Evolutionary conservation across 2,888 invertebrate species (phyloP).

Genomic region (Callyntrura guangdongensis): DNA sequence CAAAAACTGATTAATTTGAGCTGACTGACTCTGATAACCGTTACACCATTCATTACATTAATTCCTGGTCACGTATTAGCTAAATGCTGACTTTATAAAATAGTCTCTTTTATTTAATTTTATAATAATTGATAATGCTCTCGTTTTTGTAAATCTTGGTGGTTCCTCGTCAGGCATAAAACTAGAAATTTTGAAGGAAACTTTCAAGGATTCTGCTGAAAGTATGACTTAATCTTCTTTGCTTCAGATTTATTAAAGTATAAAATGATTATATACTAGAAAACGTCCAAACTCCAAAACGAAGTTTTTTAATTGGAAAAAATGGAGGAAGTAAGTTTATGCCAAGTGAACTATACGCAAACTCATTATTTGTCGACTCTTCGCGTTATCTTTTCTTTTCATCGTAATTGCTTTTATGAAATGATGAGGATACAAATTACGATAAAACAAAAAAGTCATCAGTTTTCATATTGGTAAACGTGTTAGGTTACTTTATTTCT

Average conservation of each 20-base stretch:
- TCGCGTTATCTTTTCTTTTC: slow-evolving; percentile 4
- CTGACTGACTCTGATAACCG: slow-evolving; percentile 14
- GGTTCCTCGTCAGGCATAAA: background rate
- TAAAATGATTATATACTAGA: too few species aligned
- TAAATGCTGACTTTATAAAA: background rate
- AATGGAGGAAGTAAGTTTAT: background rate
- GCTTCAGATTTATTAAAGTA: too few species aligned
- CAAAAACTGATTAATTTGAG: slow-evolving; percentile 48
- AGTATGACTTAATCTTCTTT: too few species aligned
- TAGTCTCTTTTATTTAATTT: background rate
- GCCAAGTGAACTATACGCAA: background rate
- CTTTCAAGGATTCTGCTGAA: background rate
- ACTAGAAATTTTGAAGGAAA: slow-evolving; percentile 4
- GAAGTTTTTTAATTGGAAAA: too few species aligned
- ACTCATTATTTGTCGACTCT: background rate
- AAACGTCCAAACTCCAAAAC: too few species aligned
- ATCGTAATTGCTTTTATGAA: slow-evolving; percentile 4
- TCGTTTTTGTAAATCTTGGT: background rate
- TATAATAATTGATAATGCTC: background rate
- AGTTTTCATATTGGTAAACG: background rate
- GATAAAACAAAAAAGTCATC: background rate
- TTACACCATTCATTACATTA: background rate
- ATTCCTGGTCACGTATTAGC: slow-evolving; percentile 27
- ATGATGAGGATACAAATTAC: background rate
- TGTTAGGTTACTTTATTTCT: background rate